Conservation (phyloP, 1,140 invertebrate genomes). For the Himalopsyche phryganea region DNA sequence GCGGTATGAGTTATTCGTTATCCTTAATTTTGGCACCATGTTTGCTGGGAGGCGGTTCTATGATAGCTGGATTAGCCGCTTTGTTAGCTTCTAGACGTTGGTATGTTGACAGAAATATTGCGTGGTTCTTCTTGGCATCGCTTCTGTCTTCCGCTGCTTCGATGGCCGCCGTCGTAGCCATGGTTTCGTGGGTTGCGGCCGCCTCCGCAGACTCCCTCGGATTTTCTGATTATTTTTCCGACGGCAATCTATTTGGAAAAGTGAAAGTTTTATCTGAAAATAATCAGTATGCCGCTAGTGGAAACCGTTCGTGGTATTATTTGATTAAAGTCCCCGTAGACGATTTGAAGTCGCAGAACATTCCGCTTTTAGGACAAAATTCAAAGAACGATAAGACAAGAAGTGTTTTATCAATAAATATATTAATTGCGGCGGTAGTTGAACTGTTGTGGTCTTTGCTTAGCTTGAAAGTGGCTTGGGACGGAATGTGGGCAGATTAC, state of each 20-base stretch:
- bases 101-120: conserved; percentile 65
- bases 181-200: conserved; percentile 42
- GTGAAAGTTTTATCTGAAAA: conserved; percentile 9
- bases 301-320: conserved; percentile 3
- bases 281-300: not conserved
- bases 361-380: conserved; percentile 23
- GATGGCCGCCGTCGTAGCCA: conserved; percentile 41
- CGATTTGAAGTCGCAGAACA: conserved; percentile 18
- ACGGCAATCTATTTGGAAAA: conserved; percentile 21
- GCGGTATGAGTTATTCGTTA: not conserved
- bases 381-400: conserved; percentile 37
- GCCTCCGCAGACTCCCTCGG: conserved; percentile 35
- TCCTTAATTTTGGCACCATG: conserved; percentile 41
- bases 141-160: conserved; percentile 49
- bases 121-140: conserved; percentile 56
- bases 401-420: conserved; percentile 55
- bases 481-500: conserved; percentile 52
- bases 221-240: conserved; percentile 27
- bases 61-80: conserved; percentile 53
- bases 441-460: conserved; percentile 59
- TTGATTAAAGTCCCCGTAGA: conserved; percentile 16
- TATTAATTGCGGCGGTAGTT: conserved; percentile 57
- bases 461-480: conserved; percentile 56
- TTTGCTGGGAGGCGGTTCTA: conserved; percentile 50
- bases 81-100: conserved; percentile 60